Percentiles rank a stretch among this genome's conserved stretches.
Evolutionary conservation across 2,797 vertebrate genomes (phyloP).

Genomic region (Acomys russatus): DNA sequence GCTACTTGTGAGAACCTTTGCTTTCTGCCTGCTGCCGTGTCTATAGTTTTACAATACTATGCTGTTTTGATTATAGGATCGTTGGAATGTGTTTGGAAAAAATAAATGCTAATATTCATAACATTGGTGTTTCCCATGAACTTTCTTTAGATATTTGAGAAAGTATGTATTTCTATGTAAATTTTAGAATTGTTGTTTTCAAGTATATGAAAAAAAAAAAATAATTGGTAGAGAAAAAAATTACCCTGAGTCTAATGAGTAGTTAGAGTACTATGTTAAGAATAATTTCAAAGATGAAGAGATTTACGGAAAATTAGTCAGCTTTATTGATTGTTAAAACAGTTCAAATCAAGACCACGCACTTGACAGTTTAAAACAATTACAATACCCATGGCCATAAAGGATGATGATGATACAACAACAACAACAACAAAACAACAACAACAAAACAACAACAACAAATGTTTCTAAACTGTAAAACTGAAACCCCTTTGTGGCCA

Average conservation of each 20-base stretch:
- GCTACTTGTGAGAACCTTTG: neutral
- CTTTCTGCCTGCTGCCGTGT: neutral
- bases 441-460: neutral
- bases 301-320: neutral
- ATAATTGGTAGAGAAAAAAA: neutral
- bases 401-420: neutral
- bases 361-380: neutral
- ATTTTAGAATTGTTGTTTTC: neutral
- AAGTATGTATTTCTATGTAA: neutral
- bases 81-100: neutral
- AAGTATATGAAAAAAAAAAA: neutral
- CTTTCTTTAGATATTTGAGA: neutral
- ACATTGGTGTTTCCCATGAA: neutral
- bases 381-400: neutral
- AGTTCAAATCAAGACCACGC: neutral
- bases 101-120: neutral
- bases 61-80: neutral
- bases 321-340: neutral
- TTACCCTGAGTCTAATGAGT: neutral
- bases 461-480: neutral
- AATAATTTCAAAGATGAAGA: neutral
- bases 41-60: neutral
- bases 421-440: neutral
- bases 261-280: neutral
- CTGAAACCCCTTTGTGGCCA: neutral